These are phyloP conservation scores for Caenorhabditis sulstoni DNA, from an alignment of 2,888 invertebrate genomes.

Conservation along the genomic window DNA sequence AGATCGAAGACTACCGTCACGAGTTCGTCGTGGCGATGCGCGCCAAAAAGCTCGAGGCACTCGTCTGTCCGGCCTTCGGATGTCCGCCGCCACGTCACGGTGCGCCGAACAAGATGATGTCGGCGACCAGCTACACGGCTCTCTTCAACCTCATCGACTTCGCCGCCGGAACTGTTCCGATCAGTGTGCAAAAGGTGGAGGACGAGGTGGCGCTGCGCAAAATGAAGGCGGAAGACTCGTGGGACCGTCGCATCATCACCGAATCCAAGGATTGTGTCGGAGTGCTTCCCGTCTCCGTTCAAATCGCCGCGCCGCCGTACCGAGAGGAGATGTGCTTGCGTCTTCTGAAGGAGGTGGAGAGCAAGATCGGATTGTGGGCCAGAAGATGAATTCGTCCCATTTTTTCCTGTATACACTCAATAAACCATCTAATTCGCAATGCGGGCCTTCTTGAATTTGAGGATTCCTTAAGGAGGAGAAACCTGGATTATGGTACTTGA, in stretches of 20 bases:
- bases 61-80: constrained; percentile 57
- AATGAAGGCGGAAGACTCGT: constrained; percentile 64
- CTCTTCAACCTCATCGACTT: constrained; percentile 60
- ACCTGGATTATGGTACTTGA: no score
- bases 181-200: constrained; percentile 75
- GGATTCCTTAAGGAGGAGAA: no score
- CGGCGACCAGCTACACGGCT: constrained; percentile 69
- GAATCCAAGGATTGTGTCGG: constrained; percentile 68
- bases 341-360: constrained; percentile 71
- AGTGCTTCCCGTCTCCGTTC: constrained; percentile 70
- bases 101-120: constrained; percentile 65
- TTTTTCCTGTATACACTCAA: no score
- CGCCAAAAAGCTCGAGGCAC: constrained; percentile 36
- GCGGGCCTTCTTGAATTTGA: no score
- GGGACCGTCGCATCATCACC: constrained; percentile 64
- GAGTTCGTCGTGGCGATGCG: constrained; percentile 50
- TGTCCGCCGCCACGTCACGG: constrained; percentile 67
- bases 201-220: constrained; percentile 61
- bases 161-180: constrained; percentile 76
- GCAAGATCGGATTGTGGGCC: constrained; percentile 22
- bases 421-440: no score
- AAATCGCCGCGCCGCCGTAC: constrained; percentile 73
- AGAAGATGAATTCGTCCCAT: neutral
- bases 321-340: constrained; percentile 71
- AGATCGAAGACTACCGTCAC: constrained; percentile 62